Percentiles rank a stretch among this genome's conserved stretches.
Evolutionary conservation across 2,113 vertebrate species (phyloP).

Genomic region (Centrocercus urophasianus): DNA sequence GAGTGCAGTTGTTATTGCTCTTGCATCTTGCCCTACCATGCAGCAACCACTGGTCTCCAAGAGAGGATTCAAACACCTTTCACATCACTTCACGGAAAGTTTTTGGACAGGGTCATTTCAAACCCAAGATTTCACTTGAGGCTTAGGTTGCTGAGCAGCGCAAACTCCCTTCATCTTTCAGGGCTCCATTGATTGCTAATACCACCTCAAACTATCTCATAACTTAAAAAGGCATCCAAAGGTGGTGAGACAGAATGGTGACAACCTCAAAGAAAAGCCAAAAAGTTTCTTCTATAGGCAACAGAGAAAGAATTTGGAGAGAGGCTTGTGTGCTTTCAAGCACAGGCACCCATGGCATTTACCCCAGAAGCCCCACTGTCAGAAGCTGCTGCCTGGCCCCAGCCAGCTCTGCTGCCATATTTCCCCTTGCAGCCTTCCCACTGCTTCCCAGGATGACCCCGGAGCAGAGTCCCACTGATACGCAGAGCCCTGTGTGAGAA

Average conservation of each 20-base stretch:
- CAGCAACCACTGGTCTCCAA: background rate
- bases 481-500: background rate
- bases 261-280: background rate
- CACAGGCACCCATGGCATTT: background rate
- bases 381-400: background rate
- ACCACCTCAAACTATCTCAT: rapidly evolving
- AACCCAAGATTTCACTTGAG: background rate
- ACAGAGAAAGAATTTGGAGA: background rate
- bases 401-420: rapidly evolving
- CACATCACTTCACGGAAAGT: background rate
- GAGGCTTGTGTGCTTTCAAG: background rate
- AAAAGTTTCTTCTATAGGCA: background rate
- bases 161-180: background rate
- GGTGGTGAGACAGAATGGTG: background rate
- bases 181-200: background rate
- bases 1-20: background rate
- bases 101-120: background rate
- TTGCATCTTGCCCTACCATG: background rate
- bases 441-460: background rate
- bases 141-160: background rate
- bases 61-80: background rate
- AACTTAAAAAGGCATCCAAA: background rate
- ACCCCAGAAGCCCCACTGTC: background rate
- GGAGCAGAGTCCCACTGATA: background rate
- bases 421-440: background rate